Evolutionary conservation across 2,888 invertebrate genomes (phyloP).

Genomic region (Dilophus febrilis): DNA sequence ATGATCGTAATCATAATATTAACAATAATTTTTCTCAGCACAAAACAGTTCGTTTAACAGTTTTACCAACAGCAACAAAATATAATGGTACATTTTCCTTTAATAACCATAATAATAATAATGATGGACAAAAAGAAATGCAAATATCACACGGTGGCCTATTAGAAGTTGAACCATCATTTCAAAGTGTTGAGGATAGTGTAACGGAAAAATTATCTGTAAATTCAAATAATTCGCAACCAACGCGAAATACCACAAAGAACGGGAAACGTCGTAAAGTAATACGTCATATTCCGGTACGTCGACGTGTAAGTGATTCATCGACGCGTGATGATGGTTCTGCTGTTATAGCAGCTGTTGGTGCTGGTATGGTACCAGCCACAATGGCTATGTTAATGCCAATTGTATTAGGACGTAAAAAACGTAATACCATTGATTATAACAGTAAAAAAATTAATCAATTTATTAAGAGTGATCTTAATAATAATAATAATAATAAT

Average conservation of each 20-base stretch:
- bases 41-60: slow-evolving; percentile 45
- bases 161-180: slow-evolving; percentile 55
- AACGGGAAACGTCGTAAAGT: slow-evolving; percentile 11
- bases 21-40: slow-evolving; percentile 34
- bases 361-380: slow-evolving; percentile 64
- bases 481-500: no score
- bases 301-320: no score
- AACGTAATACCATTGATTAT: no score
- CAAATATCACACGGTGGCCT: slow-evolving; percentile 55
- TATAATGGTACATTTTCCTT: slow-evolving; percentile 4
- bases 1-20: slow-evolving; percentile 21
- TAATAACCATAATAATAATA: slow-evolving; percentile 23
- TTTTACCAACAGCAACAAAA: slow-evolving; percentile 40
- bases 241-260: background rate
- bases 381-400: slow-evolving; percentile 69
- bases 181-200: slow-evolving; percentile 47
- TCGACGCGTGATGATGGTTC: slow-evolving; percentile 8
- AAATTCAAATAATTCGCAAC: slow-evolving; percentile 15
- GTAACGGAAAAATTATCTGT: slow-evolving; percentile 27
- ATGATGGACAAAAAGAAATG: slow-evolving; percentile 36
- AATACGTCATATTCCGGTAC: slow-evolving; percentile 6
- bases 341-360: slow-evolving; percentile 26
- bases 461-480: no score
- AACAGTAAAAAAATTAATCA: no score
- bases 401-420: slow-evolving; percentile 45